phyloP scores from a whole-genome alignment of 2,888 invertebrate genomes.

The Ectobius pallidus region DNA sequence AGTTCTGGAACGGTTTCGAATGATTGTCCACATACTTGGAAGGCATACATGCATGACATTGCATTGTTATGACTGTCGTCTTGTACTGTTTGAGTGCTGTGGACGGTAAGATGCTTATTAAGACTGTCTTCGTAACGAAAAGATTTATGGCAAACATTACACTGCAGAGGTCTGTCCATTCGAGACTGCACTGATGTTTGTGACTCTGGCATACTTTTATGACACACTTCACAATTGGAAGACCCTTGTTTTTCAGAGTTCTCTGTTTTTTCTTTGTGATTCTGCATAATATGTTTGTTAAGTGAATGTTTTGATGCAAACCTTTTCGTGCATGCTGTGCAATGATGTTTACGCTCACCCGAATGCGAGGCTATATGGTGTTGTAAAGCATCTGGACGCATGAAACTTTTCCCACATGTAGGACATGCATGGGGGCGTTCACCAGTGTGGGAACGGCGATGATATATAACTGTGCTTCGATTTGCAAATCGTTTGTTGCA shows the following conservation, averaged over 20 bases:
- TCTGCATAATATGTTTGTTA: constrained; percentile 44
- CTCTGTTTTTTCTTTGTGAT: background rate
- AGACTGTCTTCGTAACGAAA: constrained; percentile 38
- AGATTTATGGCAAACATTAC: constrained; percentile 33
- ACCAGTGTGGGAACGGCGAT: constrained; percentile 44
- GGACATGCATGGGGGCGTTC: constrained; percentile 46
- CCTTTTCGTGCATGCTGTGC: constrained; percentile 44
- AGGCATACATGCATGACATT: constrained; percentile 29
- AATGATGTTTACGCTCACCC: constrained; percentile 43
- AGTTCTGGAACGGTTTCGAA: constrained; percentile 8
- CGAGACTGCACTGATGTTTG: constrained; percentile 26
- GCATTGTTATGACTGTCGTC: constrained; percentile 9
- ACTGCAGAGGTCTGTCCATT: constrained; percentile 31
- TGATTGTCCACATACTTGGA: constrained; percentile 31
- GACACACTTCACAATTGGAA: constrained; percentile 31
- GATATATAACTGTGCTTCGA: constrained; percentile 40
- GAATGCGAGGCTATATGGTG: constrained; percentile 45
- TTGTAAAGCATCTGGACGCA: constrained; percentile 44
- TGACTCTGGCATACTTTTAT: constrained; percentile 24
- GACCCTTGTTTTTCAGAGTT: background rate
- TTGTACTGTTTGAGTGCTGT: background rate
- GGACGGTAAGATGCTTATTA: constrained; percentile 33
- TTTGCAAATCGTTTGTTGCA: constrained; percentile 42
- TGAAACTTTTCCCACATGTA: constrained; percentile 46
- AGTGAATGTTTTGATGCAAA: constrained; percentile 45